A percentile compares a stretch with the other conserved stretches of the same genome.
Evolutionary conservation across 1,140 invertebrate genomes (phyloP).

Genomic region (Cephus cinctus): DNA sequence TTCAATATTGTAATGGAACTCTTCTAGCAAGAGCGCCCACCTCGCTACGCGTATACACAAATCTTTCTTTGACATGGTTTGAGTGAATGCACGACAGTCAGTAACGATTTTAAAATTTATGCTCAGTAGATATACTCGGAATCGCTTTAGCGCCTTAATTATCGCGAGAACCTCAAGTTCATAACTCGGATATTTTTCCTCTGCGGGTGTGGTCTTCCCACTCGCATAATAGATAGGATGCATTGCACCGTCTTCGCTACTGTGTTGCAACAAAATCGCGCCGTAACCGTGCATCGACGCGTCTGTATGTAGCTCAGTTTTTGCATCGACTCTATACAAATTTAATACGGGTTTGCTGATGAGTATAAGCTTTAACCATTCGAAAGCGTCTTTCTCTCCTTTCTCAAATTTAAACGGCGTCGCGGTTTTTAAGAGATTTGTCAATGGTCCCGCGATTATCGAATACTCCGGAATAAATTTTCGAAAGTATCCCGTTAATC

Average conservation of each 20-base stretch:
- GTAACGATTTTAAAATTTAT: too few species aligned
- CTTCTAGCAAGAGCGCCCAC: too few species aligned
- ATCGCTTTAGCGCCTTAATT: too few species aligned
- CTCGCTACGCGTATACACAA: too few species aligned
- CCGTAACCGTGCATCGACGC: slow-evolving; percentile 29
- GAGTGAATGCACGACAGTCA: too few species aligned
- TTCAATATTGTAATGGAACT: too few species aligned
- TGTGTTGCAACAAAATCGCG: slow-evolving; percentile 36
- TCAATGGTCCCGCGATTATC: slow-evolving; percentile 24
- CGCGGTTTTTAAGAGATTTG: slow-evolving; percentile 13
- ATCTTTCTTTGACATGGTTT: too few species aligned
- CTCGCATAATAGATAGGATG: slow-evolving; percentile 45
- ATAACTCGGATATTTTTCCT: too few species aligned
- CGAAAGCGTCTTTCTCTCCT: neutral
- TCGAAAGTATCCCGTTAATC: slow-evolving; percentile 33
- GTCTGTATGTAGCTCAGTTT: slow-evolving; percentile 26
- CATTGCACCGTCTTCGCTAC: slow-evolving; percentile 17
- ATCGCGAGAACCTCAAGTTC: too few species aligned
- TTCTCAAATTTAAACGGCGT: slow-evolving; percentile 1
- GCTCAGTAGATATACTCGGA: too few species aligned
- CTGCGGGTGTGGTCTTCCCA: too few species aligned
- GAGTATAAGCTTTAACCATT: slow-evolving; percentile 26
- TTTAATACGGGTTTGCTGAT: slow-evolving; percentile 16
- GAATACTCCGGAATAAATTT: too few species aligned
- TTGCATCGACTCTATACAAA: slow-evolving; percentile 11